These are phyloP conservation scores for Drosophila anceps DNA, from an alignment of 2,888 invertebrate genomes.

Conservation along the genomic window DNA sequence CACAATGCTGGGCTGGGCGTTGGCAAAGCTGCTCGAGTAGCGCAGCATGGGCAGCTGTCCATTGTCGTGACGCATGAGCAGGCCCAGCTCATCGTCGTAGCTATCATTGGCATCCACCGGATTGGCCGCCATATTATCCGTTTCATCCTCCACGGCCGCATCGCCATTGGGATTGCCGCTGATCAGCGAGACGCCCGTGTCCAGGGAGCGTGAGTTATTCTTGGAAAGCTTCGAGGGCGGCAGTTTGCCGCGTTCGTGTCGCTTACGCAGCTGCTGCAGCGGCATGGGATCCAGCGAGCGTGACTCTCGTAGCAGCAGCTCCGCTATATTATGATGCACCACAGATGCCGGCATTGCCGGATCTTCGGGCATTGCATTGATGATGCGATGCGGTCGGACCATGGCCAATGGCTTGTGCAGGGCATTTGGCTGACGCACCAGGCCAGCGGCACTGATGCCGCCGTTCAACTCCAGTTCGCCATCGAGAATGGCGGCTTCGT, in stretches of 20 bases:
- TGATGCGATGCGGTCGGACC: slow-evolving; percentile 86
- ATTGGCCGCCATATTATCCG: slow-evolving; percentile 59
- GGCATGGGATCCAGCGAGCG: slow-evolving; percentile 89
- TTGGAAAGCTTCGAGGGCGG: slow-evolving; percentile 83
- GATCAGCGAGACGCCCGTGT: slow-evolving; percentile 79
- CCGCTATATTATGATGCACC: slow-evolving; percentile 46
- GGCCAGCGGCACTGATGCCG: slow-evolving; percentile 46
- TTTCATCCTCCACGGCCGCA: slow-evolving; percentile 36
- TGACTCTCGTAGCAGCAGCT: slow-evolving; percentile 86
- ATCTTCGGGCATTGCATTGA: slow-evolving; percentile 83
- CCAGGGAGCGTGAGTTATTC: slow-evolving; percentile 84
- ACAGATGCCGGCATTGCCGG: not conserved
- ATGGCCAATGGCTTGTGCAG: slow-evolving; percentile 84
- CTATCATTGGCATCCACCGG: slow-evolving; percentile 72
- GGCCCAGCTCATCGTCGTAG: slow-evolving; percentile 78
- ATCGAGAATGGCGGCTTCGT: slow-evolving; percentile 63
- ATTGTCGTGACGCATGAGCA: slow-evolving; percentile 81
- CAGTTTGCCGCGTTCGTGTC: slow-evolving; percentile 75
- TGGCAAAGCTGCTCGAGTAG: slow-evolving; percentile 63
- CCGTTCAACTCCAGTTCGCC: slow-evolving; percentile 58
- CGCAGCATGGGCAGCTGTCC: slow-evolving; percentile 70
- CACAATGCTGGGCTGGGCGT: slow-evolving; percentile 70
- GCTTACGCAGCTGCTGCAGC: slow-evolving; percentile 77
- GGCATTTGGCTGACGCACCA: slow-evolving; percentile 73
- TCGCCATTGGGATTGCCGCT: slow-evolving; percentile 77